Base-by-base conservation (phyloP, 2,888 invertebrate species). In the Molorchus minor region DNA sequence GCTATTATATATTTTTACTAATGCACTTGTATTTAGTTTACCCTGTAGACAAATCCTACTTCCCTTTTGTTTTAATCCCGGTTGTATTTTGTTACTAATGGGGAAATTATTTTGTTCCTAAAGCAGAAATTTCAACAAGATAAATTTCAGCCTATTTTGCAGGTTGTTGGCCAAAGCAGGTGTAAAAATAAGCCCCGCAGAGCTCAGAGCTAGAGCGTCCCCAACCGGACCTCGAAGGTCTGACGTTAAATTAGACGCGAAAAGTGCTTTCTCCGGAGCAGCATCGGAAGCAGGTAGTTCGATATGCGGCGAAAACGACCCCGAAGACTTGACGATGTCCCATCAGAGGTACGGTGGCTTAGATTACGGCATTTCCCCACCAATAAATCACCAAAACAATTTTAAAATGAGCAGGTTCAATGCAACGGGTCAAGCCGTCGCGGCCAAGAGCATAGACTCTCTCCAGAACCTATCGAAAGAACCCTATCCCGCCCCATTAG, bases 151-250 rank as follows among this genome's bases (percentile, higher is more conserved):
- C 41, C 43, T 7, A 30, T 12, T 56, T 72, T 83, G 75, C 69
- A 88, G 92, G 65, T 82, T 94, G 62, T 82, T 94, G 64, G 93
- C 93, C 30, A 94, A 94, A 79, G 94, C 94, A 0, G 94, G 94
- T 7, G 92, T 94, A 7, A 93, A 93, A 79, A 92, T 93, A 51
- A 90, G 90, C 4, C 87, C 93, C 0, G 93, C 93, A 13, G 93
- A 94, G 76, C 79, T 94, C 16, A 82, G 93, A 30, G 93, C 94
- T 0, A 85, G 94, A 20, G 93, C 93, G 0, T 94, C 94, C 0
- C 93, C 94, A 0, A 94, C 94, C 1, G 93, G 93, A 2, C 91
- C 91, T 1, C 83, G 90, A 10, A 84, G 91, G 41, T 88, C 88
- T 5, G 92, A 92, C 76, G 87, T 91, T 71, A 89, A 92, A 75